These are phyloP conservation scores for Drosophila quadrilineata DNA, from an alignment of 1,140 invertebrate species.

Conservation along the genomic window DNA sequence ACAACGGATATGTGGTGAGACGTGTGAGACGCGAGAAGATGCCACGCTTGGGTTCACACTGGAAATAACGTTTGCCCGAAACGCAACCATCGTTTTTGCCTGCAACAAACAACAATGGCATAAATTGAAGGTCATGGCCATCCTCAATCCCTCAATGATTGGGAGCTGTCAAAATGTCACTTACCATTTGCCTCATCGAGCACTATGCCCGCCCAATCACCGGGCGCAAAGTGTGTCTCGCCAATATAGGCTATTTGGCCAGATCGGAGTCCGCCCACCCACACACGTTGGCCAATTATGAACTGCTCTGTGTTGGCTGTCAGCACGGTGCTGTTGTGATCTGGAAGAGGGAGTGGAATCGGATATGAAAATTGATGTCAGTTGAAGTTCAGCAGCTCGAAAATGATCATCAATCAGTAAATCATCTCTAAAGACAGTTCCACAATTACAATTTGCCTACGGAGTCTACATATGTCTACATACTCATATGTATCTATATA, in stretches of 20 bases:
- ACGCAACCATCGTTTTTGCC: slow-evolving; percentile 99
- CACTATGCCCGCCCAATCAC: slow-evolving; percentile 98
- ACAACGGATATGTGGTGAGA: slow-evolving; percentile 88
- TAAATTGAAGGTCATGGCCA: slow-evolving; percentile 1
- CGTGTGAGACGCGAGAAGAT: slow-evolving; percentile 96
- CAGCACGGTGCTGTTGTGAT: slow-evolving; percentile 91
- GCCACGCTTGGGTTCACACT: slow-evolving; percentile 95
- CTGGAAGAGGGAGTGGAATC: slow-evolving; percentile 81
- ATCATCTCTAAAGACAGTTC: slow-evolving; percentile 18
- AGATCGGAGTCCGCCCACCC: slow-evolving; percentile 97
- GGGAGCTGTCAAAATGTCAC: slow-evolving; percentile 6
- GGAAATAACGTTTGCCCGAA: slow-evolving; percentile 94
- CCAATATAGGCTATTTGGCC: slow-evolving; percentile 98
- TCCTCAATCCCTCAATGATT: no score
- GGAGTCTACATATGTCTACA: no score
- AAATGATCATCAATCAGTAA: slow-evolving; percentile 48
- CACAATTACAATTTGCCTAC: no score
- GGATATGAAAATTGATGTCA: neutral
- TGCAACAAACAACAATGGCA: slow-evolving; percentile 63
- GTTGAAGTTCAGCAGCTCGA: slow-evolving; percentile 29
- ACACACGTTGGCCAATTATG: slow-evolving; percentile 96
- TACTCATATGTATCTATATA: no score
- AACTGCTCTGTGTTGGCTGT: slow-evolving; percentile 97
- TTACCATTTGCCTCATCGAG: slow-evolving; percentile 95
- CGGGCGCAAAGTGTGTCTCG: slow-evolving; percentile 97